Conservation (phyloP, 2,888 invertebrate species). For the Perizoma affinitatum region DNA sequence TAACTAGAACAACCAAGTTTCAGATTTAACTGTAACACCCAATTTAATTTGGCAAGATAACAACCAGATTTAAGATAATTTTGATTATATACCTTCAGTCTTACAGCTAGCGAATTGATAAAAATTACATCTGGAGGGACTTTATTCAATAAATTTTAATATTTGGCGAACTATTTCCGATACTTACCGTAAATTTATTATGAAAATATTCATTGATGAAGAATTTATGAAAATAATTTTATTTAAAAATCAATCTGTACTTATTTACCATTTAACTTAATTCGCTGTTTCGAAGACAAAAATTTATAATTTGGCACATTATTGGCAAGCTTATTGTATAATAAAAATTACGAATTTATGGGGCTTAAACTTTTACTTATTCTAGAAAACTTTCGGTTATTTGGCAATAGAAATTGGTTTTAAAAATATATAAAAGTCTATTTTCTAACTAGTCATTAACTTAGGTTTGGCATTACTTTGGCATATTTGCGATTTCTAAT, state of each 20-base stretch:
- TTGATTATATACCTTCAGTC: constrained; percentile 72
- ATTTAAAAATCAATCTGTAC: constrained; percentile 10
- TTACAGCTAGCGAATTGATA: constrained; percentile 78
- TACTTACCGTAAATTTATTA: constrained; percentile 56
- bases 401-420: constrained; percentile 6
- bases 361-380: constrained; percentile 5
- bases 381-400: constrained; percentile 6
- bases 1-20: constrained; percentile 27
- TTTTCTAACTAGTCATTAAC: constrained; percentile 33
- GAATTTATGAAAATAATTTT: constrained; percentile 61
- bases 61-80: constrained; percentile 52
- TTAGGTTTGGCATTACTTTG: constrained; percentile 65
- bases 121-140: constrained; percentile 78
- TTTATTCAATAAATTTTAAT: constrained; percentile 67
- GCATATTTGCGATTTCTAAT: constrained; percentile 52
- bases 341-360: constrained; percentile 8
- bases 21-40: constrained; percentile 20
- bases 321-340: constrained; percentile 22
- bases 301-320: constrained; percentile 34
- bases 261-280: constrained; percentile 6
- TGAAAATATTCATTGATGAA: constrained; percentile 66
- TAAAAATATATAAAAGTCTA: constrained; percentile 26
- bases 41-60: constrained; percentile 34
- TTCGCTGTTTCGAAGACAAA: constrained; percentile 33
- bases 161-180: constrained; percentile 60